Conservation (phyloP, 2,113 vertebrate genomes). For the Urocynchramus pylzowi region DNA sequence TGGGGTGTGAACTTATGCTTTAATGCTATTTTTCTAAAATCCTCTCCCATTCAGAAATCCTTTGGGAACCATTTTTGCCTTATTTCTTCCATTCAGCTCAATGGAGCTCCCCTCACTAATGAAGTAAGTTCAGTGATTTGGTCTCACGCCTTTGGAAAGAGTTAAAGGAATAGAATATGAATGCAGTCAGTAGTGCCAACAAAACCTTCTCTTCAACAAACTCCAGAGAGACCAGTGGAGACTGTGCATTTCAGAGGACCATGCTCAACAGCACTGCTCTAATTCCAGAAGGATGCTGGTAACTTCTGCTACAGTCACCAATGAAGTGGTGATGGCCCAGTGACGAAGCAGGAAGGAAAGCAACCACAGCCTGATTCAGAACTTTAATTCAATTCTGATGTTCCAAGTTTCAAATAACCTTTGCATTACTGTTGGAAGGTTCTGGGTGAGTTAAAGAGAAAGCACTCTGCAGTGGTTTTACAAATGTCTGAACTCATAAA, state of each 20-base stretch:
- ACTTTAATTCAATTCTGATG: neutral
- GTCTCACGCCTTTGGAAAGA: neutral
- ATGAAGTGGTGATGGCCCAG: neutral
- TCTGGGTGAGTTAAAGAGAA: neutral
- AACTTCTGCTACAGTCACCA: neutral
- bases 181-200: neutral
- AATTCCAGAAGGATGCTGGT: neutral
- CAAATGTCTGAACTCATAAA: neutral
- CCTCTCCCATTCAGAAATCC: neutral
- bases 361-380: neutral
- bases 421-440: neutral
- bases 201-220: neutral
- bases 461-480: neutral
- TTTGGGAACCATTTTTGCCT: neutral
- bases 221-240: neutral
- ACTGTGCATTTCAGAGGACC: neutral
- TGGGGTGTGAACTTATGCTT: neutral
- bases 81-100: neutral
- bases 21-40: neutral
- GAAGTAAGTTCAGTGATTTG: neutral
- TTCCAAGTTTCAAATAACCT: neutral
- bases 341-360: neutral
- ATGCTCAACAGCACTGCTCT: neutral
- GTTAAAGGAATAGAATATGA: neutral
- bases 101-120: fast-evolving